These are phyloP conservation scores for Apotomis turbidana DNA, from an alignment of 2,888 invertebrate species.

Conservation along the genomic window DNA sequence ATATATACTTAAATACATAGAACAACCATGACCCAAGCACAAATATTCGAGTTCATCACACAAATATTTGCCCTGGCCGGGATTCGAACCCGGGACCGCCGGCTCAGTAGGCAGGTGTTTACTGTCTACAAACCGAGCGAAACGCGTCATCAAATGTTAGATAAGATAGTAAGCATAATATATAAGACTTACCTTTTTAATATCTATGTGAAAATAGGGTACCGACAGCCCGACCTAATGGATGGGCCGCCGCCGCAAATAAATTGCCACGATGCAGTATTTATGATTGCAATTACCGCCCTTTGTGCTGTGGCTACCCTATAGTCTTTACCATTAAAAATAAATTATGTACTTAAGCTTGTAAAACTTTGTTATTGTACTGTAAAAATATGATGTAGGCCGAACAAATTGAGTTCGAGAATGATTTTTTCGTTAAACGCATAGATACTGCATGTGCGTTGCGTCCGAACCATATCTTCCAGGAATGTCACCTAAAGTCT, in stretches of 20 bases:
- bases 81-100: no score
- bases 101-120: no score
- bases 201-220: constrained; percentile 62
- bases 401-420: background rate
- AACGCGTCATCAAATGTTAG: no score
- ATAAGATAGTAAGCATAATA: background rate
- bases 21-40: no score
- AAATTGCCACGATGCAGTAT: constrained; percentile 68
- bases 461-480: no score
- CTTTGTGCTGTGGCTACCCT: constrained; percentile 47
- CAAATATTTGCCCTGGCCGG: no score
- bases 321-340: background rate
- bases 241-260: constrained; percentile 62
- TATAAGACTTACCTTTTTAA: constrained; percentile 44
- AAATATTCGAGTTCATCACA: no score
- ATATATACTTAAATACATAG: no score
- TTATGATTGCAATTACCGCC: constrained; percentile 74
- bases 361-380: background rate
- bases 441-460: no score
- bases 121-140: no score
- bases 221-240: constrained; percentile 64
- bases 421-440: no score
- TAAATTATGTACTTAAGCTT: background rate
- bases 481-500: no score
- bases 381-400: background rate